Percentiles rank a stretch among this genome's conserved stretches.
These are phyloP conservation scores for Zapornia atra DNA, from an alignment of 2,113 vertebrate species.

Conservation along the genomic window DNA sequence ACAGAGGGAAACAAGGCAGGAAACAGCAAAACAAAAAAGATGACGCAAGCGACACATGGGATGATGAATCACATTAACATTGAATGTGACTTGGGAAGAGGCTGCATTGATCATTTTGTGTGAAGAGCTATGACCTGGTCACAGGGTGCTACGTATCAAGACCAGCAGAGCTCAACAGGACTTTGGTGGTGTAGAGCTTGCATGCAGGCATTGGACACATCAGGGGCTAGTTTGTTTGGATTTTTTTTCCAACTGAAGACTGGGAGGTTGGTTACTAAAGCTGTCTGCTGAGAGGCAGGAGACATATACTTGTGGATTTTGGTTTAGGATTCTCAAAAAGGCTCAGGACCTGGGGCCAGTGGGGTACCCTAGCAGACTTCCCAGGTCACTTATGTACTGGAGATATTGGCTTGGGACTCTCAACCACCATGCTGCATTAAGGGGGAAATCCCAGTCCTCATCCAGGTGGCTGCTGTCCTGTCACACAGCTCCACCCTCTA, in stretches of 20 bases:
- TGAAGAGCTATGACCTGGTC: neutral
- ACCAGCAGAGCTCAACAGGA: neutral
- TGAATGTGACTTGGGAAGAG: neutral
- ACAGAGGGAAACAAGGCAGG: neutral
- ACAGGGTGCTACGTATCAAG: neutral
- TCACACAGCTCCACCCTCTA: neutral
- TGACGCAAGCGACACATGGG: neutral
- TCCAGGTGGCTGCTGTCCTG: neutral
- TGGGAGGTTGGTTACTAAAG: neutral
- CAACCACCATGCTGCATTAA: neutral
- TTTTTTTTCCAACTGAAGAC: neutral
- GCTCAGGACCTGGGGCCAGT: fast-evolving
- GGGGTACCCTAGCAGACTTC: neutral
- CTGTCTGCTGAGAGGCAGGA: neutral
- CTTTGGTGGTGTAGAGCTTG: neutral
- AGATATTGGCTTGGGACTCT: neutral
- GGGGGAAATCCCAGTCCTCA: neutral
- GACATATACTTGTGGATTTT: neutral
- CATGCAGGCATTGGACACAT: neutral
- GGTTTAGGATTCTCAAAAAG: neutral
- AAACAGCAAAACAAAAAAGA: neutral
- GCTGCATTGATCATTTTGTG: neutral
- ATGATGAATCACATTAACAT: neutral
- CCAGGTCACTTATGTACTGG: neutral
- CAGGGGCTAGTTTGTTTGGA: neutral